A percentile compares a stretch with the other conserved stretches of the same genome.
Conservation (phyloP, 1,140 invertebrate species). For the Pseudomyrmex flavicornis region DNA sequence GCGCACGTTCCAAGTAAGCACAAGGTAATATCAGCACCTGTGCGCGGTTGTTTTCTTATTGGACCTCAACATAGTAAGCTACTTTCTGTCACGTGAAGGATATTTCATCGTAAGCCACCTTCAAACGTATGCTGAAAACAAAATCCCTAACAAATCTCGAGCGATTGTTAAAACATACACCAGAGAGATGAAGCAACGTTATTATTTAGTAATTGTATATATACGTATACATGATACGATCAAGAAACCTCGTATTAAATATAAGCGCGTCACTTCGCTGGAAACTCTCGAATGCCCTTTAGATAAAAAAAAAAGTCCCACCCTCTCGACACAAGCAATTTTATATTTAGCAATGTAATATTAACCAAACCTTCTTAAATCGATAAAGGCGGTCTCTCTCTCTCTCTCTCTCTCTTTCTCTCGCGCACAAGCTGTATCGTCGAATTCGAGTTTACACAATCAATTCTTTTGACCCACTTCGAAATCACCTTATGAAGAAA, state of each 20-base stretch:
- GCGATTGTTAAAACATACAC: not conserved
- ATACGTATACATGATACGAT: not conserved
- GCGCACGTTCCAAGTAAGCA: slow-evolving; percentile 24
- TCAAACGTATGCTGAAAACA: not conserved
- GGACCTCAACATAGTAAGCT: not conserved
- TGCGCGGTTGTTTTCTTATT: not conserved
- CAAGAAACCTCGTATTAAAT: not conserved
- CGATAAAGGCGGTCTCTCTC: slow-evolving; percentile 10
- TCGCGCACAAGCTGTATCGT: not conserved
- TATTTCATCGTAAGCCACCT: not conserved
- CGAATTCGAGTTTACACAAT: slow-evolving; percentile 8
- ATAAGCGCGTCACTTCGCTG: not conserved
- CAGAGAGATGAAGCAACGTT: not conserved
- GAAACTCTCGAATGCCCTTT: slow-evolving; percentile 26
- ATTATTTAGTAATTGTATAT: not conserved
- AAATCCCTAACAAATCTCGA: not conserved
- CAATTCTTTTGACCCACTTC: not conserved
- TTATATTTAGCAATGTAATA: slow-evolving; percentile 53
- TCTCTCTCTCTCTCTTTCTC: not conserved
- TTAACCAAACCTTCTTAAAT: slow-evolving; percentile 11
- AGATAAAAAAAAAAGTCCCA: slow-evolving; percentile 23
- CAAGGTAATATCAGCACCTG: not conserved
- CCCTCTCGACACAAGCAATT: slow-evolving; percentile 10
- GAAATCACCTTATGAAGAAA: not conserved
- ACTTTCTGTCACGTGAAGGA: not conserved